phyloP scores from a whole-genome alignment of 2,113 vertebrate species.

The Piaya cayana region DNA sequence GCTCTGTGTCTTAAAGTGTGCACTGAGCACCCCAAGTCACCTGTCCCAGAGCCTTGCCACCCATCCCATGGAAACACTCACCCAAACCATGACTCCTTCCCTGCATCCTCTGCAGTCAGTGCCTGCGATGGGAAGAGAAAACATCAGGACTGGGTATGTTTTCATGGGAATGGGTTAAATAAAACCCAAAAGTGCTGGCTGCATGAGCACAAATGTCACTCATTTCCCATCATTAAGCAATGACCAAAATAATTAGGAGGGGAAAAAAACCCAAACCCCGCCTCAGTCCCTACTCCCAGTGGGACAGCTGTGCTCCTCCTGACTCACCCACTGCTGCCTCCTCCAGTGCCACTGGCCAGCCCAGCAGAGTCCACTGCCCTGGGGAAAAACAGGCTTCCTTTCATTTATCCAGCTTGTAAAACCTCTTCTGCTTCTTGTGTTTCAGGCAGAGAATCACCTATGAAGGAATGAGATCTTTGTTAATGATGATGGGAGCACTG shows the following conservation, averaged over 20 bases:
- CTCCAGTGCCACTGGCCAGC: slow-evolving; percentile 36
- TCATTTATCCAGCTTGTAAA: neutral
- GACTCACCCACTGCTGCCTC: slow-evolving; percentile 79
- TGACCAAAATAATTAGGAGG: slow-evolving; percentile 53
- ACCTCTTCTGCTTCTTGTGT: neutral
- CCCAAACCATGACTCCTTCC: neutral
- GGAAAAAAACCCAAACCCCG: neutral
- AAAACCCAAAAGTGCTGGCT: neutral
- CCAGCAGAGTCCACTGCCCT: neutral
- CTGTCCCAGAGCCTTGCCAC: neutral
- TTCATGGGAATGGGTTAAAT: neutral
- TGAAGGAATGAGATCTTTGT: neutral
- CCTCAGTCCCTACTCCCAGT: slow-evolving; percentile 37
- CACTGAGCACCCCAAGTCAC: fast-evolving
- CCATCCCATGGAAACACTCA: neutral
- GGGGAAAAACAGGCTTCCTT: neutral
- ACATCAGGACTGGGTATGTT: neutral
- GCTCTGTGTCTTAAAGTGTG: fast-evolving
- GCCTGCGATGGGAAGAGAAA: neutral
- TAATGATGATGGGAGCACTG: neutral
- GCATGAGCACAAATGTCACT: neutral
- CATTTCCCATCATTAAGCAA: slow-evolving; percentile 50
- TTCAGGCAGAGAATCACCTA: neutral
- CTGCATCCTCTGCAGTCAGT: neutral
- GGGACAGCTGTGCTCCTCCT: slow-evolving; percentile 72